Percentiles rank a stretch among this genome's conserved stretches.
These are phyloP conservation scores for Uropetala carovei DNA, from an alignment of 2,888 invertebrate species.

Conservation along the genomic window DNA sequence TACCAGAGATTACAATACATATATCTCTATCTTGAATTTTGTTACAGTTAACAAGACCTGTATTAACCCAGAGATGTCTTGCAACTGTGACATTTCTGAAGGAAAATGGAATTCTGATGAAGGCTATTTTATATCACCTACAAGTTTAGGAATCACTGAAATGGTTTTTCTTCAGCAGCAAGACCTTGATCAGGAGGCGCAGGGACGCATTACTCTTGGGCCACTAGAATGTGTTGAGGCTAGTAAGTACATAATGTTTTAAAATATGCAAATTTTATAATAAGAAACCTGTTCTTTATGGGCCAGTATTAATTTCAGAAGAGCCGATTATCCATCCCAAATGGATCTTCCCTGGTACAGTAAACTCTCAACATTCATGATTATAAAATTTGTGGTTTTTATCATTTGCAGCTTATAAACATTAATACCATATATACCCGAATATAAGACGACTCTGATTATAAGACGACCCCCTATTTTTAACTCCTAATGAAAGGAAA, in stretches of 20 bases:
- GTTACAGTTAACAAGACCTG: conserved; percentile 85
- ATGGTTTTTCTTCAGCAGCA: conserved; percentile 94
- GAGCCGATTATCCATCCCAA: no score
- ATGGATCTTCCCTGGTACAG: no score
- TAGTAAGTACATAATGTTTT: conserved; percentile 81
- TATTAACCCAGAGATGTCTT: conserved; percentile 87
- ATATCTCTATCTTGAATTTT: conserved; percentile 21
- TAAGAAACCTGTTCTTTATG: not conserved
- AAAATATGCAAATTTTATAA: not conserved
- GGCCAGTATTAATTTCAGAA: no score
- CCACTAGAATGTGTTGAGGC: conserved; percentile 96
- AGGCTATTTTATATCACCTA: conserved; percentile 87
- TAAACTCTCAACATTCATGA: no score
- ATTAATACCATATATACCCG: no score
- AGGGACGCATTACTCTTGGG: conserved; percentile 91
- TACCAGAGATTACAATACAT: not conserved
- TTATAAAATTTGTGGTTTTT: no score
- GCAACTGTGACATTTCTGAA: conserved; percentile 91
- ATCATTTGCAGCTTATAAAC: no score
- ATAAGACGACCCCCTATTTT: no score
- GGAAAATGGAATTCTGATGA: conserved; percentile 94
- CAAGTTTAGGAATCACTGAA: conserved; percentile 91
- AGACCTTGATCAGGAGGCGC: conserved; percentile 88
- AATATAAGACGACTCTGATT: no score
- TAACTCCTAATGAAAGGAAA: no score